phyloP scores from a whole-genome alignment of 2,888 invertebrate species.

The Tigriopus californicus region DNA sequence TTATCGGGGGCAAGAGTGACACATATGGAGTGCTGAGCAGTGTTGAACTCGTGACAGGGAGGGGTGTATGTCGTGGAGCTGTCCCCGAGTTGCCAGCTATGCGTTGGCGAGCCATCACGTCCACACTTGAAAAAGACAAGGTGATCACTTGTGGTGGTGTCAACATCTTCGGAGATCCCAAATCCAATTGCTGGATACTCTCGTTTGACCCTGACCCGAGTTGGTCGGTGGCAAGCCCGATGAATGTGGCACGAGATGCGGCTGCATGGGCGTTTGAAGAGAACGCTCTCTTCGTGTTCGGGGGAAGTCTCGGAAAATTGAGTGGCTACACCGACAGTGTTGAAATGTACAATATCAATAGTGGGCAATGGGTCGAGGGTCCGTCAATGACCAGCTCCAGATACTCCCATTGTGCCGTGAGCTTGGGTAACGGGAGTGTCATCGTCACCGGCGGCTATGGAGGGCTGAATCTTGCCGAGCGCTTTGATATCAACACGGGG shows the following conservation, averaged over 20 bases:
- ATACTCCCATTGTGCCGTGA: slow-evolving; percentile 12
- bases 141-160: slow-evolving; percentile 11
- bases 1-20: slow-evolving; percentile 8
- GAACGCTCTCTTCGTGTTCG: not conserved
- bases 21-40: slow-evolving; percentile 11
- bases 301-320: slow-evolving; percentile 6
- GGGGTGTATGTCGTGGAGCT: slow-evolving; percentile 5
- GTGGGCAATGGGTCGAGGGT: not conserved
- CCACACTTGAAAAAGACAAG: slow-evolving; percentile 4
- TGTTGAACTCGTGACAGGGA: slow-evolving; percentile 6
- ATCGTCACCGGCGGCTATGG: slow-evolving; percentile 15
- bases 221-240: not conserved
- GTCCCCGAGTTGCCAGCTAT: slow-evolving; percentile 9
- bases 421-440: slow-evolving; percentile 7
- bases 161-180: slow-evolving; percentile 11
- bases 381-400: not conserved
- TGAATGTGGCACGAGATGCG: slow-evolving; percentile 9
- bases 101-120: slow-evolving; percentile 6
- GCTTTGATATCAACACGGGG: slow-evolving; percentile 7
- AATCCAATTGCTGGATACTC: slow-evolving; percentile 10
- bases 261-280: slow-evolving; percentile 10
- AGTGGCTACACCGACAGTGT: slow-evolving; percentile 9
- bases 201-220: not conserved
- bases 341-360: not conserved
- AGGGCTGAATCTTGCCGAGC: not conserved